Evolutionary conservation across 2,113 vertebrate species (phyloP).

Genomic region (Oncorhynchus clarkii): DNA sequence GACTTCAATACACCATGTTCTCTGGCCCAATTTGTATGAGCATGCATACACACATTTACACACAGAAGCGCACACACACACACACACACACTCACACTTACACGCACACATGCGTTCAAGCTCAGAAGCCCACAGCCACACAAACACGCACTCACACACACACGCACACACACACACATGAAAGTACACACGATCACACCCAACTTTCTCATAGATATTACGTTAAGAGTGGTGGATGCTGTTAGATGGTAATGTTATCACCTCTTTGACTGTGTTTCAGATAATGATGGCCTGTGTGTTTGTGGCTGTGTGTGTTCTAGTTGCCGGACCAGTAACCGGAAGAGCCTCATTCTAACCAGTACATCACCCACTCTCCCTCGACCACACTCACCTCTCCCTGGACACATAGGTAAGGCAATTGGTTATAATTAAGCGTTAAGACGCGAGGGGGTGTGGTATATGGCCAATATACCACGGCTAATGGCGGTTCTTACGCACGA

Average conservation of each 20-base stretch:
- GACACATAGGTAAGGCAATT: conserved; percentile 83
- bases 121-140: conserved; percentile 10
- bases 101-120: conserved; percentile 15
- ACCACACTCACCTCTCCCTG: conserved; percentile 88
- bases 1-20: conserved; percentile 43
- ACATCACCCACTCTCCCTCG: conserved; percentile 88
- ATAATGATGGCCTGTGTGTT: conserved; percentile 34
- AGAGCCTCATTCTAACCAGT: conserved; percentile 90
- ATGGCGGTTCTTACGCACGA: too few relatives aligned
- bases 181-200: background rate
- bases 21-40: conserved; percentile 9
- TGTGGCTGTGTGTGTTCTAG: conserved; percentile 42
- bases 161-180: conserved; percentile 3
- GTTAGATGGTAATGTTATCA: too few relatives aligned
- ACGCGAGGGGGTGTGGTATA: too few relatives aligned
- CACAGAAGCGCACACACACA: background rate
- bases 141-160: background rate
- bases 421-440: too few relatives aligned
- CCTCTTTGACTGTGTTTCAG: conserved; percentile 8
- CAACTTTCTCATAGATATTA: background rate
- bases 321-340: conserved; percentile 80
- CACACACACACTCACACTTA: too few relatives aligned
- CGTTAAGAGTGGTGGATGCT: too few relatives aligned
- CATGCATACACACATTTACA: background rate
- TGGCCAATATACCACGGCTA: too few relatives aligned